Base-by-base conservation (phyloP, 2,113 vertebrate species). In the Syngnathus typhle region DNA sequence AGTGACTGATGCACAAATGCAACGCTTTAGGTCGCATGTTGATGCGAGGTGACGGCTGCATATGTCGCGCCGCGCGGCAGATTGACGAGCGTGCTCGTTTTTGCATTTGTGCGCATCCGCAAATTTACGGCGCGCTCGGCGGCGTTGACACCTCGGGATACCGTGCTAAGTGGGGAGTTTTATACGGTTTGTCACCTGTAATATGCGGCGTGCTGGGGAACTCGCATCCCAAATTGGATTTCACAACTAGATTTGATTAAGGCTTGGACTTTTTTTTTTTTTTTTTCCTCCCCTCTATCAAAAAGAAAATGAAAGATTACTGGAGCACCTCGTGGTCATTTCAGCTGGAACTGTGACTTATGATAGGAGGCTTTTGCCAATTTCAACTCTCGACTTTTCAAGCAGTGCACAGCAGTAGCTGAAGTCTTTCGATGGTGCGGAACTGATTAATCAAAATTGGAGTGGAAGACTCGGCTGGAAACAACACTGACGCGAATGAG, bases 111-210 rank as follows among this genome's bases (percentile, higher is more conserved):
- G 64, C n/a, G 60, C n/a, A 62, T 9, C 44, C 11, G 11, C 21
- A 43, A 18, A 46, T 46, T 71, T 71, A 32, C 23, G 37, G 51
- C 4, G 60, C 49, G 37, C 67, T 66, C 69, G 56, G 59, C 19
- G 1, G 39, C 44, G 6, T 5, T 68, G 54, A 69, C 71, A 70
- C 60, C 47, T 43, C 27, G 49, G 41, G 64, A 68, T 67, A 69
- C 38, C 55, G 49, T 2, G 27, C 74, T 67, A 72, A 80, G 70
- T 76, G 60, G 51, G 38, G 18, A 58, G 65, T 61, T 54, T 60
- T 58, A 77, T 68, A 68, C 16, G 62, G 38, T 76, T 71, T 75
- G 72, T 75, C 77, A 75, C 60, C 67, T 78, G 73, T 68, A 61
- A 69, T 72, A 64, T 2, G 38, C 41, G 6, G 63, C 64, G 60